Conservation (phyloP, 2,113 vertebrate species). For the Bubo bubo region DNA sequence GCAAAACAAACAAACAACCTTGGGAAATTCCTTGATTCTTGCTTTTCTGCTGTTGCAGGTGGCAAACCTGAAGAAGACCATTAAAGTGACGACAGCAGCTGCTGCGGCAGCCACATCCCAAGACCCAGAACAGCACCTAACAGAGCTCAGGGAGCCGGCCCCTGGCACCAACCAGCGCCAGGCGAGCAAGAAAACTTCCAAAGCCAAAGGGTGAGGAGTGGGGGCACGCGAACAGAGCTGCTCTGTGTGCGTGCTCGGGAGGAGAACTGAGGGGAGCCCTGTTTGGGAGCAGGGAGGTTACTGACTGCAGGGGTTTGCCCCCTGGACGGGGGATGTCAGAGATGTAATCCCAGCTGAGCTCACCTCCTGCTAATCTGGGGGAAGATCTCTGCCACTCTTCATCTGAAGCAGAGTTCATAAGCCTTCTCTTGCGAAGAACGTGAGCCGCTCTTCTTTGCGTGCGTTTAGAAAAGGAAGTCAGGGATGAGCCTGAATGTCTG, state of each 20-base stretch:
- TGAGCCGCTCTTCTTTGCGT: neutral
- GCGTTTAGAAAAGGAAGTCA: neutral
- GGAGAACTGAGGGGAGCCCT: neutral
- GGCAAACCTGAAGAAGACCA: constrained; percentile 95
- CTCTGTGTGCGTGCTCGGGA: no score
- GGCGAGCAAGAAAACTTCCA: constrained; percentile 93
- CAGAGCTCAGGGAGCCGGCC: constrained; percentile 77
- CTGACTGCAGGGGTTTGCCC: neutral
- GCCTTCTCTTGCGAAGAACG: neutral
- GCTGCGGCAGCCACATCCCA: constrained; percentile 92
- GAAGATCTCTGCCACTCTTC: neutral
- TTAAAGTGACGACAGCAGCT: constrained; percentile 92
- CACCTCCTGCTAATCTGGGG: neutral
- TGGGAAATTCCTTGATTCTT: neutral
- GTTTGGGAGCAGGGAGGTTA: neutral
- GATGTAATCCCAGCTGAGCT: neutral
- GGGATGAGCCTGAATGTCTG: neutral
- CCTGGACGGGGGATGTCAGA: neutral
- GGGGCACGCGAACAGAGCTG: fast-evolving
- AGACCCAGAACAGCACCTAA: constrained; percentile 88
- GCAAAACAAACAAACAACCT: neutral
- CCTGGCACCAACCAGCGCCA: constrained; percentile 80
- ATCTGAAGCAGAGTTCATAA: neutral
- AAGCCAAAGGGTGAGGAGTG: constrained; percentile 92
- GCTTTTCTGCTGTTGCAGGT: constrained; percentile 75